phyloP scores from a whole-genome alignment of 2,888 invertebrate species.

The Callyntrura sp. region DNA sequence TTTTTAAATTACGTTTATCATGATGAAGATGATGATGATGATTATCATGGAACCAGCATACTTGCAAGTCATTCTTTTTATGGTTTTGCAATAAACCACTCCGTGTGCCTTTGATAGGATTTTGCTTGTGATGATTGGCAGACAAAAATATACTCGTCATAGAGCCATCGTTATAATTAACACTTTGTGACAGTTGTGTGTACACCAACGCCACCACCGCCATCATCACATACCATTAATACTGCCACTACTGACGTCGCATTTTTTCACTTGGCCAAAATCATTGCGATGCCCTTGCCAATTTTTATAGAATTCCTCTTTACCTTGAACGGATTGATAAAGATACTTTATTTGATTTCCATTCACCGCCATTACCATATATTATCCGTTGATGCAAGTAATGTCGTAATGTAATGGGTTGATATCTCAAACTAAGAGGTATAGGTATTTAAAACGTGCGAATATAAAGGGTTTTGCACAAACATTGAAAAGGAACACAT shows the following conservation, averaged over 20 bases:
- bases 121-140: background rate
- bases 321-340: conserved; percentile 29
- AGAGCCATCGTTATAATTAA: background rate
- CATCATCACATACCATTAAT: background rate
- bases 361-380: background rate
- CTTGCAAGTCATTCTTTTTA: conserved; percentile 47
- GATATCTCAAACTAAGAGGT: background rate
- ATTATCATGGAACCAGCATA: background rate
- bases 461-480: background rate
- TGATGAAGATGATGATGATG: too few species aligned
- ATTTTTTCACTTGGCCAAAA: conserved; percentile 5
- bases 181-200: conserved; percentile 24
- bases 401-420: background rate
- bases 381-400: background rate
- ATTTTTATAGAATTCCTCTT: background rate
- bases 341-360: background rate
- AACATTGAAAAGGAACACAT: background rate
- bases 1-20: conserved; percentile 4
- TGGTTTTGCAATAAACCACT: conserved; percentile 36
- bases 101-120: too few species aligned
- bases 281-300: conserved; percentile 38
- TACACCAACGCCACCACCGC: background rate
- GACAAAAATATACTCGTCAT: background rate
- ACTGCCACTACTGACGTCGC: background rate
- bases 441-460: background rate